phyloP scores from a whole-genome alignment of 2,888 invertebrate genomes.

The Acanthosepion esculentum region DNA sequence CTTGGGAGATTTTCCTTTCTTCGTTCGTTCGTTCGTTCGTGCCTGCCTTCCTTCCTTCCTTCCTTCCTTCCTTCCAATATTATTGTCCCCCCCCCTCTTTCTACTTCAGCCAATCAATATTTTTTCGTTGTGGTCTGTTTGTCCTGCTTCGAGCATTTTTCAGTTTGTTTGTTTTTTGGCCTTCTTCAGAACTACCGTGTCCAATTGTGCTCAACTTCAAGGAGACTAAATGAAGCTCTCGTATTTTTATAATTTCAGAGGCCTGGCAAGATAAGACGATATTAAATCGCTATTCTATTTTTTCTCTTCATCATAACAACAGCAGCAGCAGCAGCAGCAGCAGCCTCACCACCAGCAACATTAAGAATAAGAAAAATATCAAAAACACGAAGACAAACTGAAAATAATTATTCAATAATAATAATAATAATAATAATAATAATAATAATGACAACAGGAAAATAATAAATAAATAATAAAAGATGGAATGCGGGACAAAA shows the following conservation, averaged over 20 bases:
- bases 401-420: too few relatives aligned
- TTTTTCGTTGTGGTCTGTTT: background rate
- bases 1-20: too few relatives aligned
- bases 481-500: background rate
- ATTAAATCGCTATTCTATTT: background rate
- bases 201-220: background rate
- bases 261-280: background rate
- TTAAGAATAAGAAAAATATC: background rate
- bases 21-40: background rate
- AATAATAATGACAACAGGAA: too few relatives aligned
- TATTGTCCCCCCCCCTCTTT: background rate
- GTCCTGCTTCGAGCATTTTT: background rate
- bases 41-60: background rate
- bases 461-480: background rate
- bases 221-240: background rate
- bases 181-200: background rate
- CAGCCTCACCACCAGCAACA: background rate
- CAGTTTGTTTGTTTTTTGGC: background rate
- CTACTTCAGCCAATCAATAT: background rate
- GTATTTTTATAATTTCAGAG: background rate
- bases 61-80: background rate
- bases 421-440: too few relatives aligned
- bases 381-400: background rate
- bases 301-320: background rate
- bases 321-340: background rate